Conservation (phyloP, 1,140 invertebrate species). For the Dysdera silvatica region DNA sequence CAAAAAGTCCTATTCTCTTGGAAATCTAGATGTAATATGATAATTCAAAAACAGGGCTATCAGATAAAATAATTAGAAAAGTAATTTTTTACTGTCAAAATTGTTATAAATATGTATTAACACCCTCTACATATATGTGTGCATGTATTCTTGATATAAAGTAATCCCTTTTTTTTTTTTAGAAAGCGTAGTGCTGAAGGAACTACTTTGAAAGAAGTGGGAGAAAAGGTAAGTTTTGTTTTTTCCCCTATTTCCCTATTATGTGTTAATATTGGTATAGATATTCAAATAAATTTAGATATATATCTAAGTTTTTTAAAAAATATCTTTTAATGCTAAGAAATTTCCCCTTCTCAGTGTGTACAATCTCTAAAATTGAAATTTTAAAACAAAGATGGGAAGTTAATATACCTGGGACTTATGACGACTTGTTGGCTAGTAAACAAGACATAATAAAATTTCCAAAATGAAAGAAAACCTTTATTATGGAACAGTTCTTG, state of each 20-base stretch:
- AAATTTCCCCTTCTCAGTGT: neutral
- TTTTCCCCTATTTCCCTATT: neutral
- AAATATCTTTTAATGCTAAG: neutral
- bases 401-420: too few species aligned
- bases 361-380: too few species aligned
- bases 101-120: neutral
- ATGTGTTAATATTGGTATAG: neutral
- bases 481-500: too few species aligned
- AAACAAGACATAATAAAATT: too few species aligned
- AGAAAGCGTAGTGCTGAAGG: slow-evolving; percentile 17
- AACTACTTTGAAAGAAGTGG: slow-evolving; percentile 12
- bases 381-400: too few species aligned
- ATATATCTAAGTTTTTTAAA: neutral
- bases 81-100: neutral
- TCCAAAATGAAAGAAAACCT: too few species aligned
- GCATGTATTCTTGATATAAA: too few species aligned
- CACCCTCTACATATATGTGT: neutral
- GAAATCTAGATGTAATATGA: neutral
- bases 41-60: neutral
- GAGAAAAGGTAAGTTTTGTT: slow-evolving; percentile 8
- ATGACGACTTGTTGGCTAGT: too few species aligned
- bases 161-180: neutral
- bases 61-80: neutral
- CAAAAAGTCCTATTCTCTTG: neutral
- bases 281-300: neutral